Conservation (phyloP, 2,797 vertebrate species). For the Phoxinus dragarum region DNA sequence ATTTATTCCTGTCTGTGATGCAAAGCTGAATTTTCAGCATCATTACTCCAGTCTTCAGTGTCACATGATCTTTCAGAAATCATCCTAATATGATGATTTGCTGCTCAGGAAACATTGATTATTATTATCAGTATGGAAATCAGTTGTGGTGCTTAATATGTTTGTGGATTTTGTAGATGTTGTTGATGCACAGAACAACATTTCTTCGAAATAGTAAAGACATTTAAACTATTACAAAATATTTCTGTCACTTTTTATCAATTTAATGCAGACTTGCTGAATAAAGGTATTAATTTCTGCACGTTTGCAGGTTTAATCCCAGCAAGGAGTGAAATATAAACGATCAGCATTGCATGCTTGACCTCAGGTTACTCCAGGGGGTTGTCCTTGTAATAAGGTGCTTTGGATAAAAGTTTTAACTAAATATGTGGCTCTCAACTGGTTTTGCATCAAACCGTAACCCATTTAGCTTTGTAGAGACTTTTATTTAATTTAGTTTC, state of each 20-base stretch:
- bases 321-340: background rate
- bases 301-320: background rate
- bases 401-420: background rate
- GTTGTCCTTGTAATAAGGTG: background rate
- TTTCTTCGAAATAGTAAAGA: no score
- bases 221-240: no score
- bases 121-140: background rate
- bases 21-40: background rate
- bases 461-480: background rate
- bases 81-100: background rate
- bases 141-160: background rate
- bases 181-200: no score
- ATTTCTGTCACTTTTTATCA: background rate
- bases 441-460: background rate
- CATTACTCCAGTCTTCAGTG: background rate
- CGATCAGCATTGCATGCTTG: background rate
- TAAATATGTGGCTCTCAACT: background rate
- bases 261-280: background rate
- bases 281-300: background rate
- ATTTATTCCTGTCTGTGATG: background rate
- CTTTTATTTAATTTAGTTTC: no score
- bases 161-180: background rate
- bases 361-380: conserved; percentile 1
- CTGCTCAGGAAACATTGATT: background rate
- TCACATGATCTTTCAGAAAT: background rate